Evolutionary conservation across 2,113 vertebrate species (phyloP).

Genomic region (Corythornis vintsioides): DNA sequence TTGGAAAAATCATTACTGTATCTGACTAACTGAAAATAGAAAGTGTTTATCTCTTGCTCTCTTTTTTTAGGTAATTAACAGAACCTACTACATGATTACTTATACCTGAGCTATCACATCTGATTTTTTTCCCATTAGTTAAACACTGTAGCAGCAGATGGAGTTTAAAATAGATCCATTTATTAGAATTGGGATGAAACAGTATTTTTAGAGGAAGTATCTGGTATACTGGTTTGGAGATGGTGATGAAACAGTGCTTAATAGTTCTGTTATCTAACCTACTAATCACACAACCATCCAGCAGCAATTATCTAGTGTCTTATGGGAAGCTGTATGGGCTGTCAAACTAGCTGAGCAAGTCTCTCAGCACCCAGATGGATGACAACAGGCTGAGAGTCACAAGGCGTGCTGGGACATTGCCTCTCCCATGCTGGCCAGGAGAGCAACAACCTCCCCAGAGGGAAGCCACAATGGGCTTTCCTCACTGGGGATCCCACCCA

Average conservation of each 20-base stretch:
- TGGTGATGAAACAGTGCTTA: conserved; percentile 35
- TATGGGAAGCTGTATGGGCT: conserved; percentile 19
- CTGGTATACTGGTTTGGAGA: conserved; percentile 23
- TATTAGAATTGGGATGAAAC: not conserved
- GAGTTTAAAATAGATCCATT: not conserved
- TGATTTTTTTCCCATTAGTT: not conserved
- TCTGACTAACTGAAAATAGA: not conserved
- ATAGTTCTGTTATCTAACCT: conserved; percentile 58
- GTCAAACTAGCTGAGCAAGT: not conserved
- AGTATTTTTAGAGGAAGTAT: conserved; percentile 30
- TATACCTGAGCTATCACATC: not conserved
- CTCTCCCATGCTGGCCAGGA: not conserved
- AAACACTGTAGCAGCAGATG: not conserved
- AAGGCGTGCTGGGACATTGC: not conserved
- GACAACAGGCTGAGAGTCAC: conserved; percentile 10
- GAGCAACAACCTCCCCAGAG: not conserved
- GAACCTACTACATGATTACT: not conserved
- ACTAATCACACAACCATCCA: conserved; percentile 40
- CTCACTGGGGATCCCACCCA: not conserved
- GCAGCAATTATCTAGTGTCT: conserved; percentile 51
- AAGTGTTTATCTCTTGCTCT: not conserved
- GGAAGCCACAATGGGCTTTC: not conserved
- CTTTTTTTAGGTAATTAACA: not conserved
- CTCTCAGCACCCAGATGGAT: not conserved
- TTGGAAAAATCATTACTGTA: conserved; percentile 12